Conservation (phyloP, 1,140 invertebrate genomes). For the Drosophila saltans region DNA sequence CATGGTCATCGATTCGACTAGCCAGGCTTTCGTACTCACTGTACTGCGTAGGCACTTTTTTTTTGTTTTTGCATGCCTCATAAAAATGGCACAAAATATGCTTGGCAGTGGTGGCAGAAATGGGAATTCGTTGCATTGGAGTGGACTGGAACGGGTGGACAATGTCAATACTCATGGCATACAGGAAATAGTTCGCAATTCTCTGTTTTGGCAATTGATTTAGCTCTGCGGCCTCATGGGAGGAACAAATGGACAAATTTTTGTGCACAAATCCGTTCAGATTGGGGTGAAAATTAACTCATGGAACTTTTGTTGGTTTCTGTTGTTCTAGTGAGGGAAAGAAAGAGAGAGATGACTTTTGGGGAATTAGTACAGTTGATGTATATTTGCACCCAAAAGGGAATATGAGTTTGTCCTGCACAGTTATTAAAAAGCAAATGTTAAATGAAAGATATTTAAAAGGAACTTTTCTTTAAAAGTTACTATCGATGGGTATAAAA, state of each 20-base stretch:
- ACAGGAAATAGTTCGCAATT: conserved; percentile 65
- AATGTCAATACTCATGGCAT: conserved; percentile 42
- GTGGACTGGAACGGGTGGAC: conserved; percentile 19
- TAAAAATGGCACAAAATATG: conserved; percentile 75
- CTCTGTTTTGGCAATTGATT: conserved; percentile 65
- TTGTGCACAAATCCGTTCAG: conserved; percentile 14
- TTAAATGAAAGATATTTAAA: too few relatives aligned
- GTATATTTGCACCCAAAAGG: not conserved
- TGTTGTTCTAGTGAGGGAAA: not conserved
- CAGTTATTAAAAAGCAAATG: too few relatives aligned
- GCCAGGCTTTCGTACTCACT: conserved; percentile 10
- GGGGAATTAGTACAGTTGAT: not conserved
- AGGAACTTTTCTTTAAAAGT: too few relatives aligned
- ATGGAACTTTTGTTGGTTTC: not conserved
- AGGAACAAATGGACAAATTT: conserved; percentile 40
- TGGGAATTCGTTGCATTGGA: conserved; percentile 11
- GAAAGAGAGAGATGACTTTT: not conserved
- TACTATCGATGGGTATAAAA: too few relatives aligned
- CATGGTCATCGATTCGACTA: conserved; percentile 40
- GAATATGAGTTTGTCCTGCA: not conserved
- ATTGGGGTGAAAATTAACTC: conserved; percentile 25
- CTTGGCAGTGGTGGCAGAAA: conserved; percentile 24
- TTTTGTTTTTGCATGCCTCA: conserved; percentile 56
- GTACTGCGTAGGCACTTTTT: conserved; percentile 60
- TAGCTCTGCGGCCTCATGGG: conserved; percentile 42